phyloP scores from a whole-genome alignment of 2,888 invertebrate species.

The Eilema sororculum region DNA sequence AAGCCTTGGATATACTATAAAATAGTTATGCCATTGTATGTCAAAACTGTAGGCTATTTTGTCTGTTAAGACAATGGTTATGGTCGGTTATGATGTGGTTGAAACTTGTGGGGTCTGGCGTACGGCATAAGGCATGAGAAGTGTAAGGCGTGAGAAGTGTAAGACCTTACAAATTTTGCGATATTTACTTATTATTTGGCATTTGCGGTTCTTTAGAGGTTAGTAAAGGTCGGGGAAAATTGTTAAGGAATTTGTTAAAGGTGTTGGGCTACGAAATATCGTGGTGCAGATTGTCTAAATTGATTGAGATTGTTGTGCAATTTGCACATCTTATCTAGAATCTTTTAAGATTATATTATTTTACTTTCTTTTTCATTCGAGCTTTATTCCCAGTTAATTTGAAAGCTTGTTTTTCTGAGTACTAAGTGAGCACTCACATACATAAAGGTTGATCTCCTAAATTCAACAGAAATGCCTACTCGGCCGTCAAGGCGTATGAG shows the following conservation, averaged over 20 bases:
- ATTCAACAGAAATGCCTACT: no score
- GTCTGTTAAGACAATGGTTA: not conserved
- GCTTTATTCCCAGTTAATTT: no score
- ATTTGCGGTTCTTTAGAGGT: not conserved
- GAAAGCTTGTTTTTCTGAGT: no score
- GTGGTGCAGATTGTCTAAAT: not conserved
- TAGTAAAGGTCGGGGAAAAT: slow-evolving; percentile 4
- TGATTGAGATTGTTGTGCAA: not conserved
- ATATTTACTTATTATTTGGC: slow-evolving; percentile 1
- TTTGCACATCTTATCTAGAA: not conserved
- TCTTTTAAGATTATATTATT: not conserved
- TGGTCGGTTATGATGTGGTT: not conserved
- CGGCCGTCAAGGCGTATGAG: no score
- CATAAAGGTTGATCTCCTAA: no score
- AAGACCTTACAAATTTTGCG: not conserved
- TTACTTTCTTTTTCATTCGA: no score
- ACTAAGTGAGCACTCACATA: no score
- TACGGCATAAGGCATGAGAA: not conserved
- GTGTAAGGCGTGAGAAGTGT: not conserved
- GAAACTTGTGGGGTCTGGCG: not conserved
- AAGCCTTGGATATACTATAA: not conserved
- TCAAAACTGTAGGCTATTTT: slow-evolving; percentile 9
- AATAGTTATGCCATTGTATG: slow-evolving; percentile 14
- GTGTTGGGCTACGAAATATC: not conserved
- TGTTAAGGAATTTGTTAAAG: not conserved